A percentile compares a stretch with the other conserved stretches of the same genome.
These are phyloP conservation scores for Ditylenchus weischeri DNA, from an alignment of 2,888 invertebrate species.

Conservation along the genomic window DNA sequence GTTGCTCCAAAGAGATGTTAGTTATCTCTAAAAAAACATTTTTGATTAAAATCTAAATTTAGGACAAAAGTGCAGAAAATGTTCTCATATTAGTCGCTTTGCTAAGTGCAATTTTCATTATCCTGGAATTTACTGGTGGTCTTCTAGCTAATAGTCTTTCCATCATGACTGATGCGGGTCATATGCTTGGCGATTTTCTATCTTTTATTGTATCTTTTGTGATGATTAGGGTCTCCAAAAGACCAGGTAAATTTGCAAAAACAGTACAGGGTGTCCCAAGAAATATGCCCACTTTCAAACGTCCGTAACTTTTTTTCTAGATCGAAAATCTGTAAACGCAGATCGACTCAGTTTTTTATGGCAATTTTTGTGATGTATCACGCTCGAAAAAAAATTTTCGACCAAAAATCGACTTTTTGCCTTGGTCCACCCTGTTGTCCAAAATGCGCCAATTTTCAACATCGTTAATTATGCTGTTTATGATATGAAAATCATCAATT, in stretches of 20 bases:
- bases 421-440: too few relatives aligned
- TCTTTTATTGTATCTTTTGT: conserved; percentile 95
- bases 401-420: too few relatives aligned
- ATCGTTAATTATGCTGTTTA: too few relatives aligned
- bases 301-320: too few relatives aligned
- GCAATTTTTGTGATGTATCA: too few relatives aligned
- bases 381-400: too few relatives aligned
- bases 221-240: conserved; percentile 78
- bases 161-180: conserved; percentile 84
- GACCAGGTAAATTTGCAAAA: conserved; percentile 63
- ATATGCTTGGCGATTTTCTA: conserved; percentile 91
- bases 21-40: neutral
- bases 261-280: too few relatives aligned
- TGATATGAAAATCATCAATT: too few relatives aligned
- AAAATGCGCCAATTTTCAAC: too few relatives aligned
- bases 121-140: conserved; percentile 41
- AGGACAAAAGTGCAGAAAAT: conserved; percentile 45
- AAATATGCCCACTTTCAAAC: too few relatives aligned
- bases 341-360: too few relatives aligned
- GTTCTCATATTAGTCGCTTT: conserved; percentile 44
- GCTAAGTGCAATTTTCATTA: conserved; percentile 46
- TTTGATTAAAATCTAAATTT: conserved; percentile 19
- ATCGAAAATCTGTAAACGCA: too few relatives aligned
- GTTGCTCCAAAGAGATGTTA: conserved; percentile 10
- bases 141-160: conserved; percentile 72